Conservation (phyloP, 2,888 invertebrate genomes). For the Stenchaetothrips biformis region DNA sequence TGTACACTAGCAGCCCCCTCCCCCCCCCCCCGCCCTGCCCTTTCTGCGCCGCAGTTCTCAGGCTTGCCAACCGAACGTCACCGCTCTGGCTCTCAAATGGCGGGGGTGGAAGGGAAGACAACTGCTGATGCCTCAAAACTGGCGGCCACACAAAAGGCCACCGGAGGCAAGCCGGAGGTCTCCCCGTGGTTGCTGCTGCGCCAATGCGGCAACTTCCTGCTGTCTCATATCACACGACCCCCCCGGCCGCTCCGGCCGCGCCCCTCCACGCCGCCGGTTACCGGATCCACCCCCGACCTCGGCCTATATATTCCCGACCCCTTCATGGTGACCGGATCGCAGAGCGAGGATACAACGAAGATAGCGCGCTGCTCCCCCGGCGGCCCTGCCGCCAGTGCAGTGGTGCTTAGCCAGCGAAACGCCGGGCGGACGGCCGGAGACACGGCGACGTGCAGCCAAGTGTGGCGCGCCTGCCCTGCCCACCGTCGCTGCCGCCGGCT, state of each 20-base stretch:
- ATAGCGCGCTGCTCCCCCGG: background rate
- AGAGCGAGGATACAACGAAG: background rate
- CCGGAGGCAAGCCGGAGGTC: background rate
- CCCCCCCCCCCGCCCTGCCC: too few relatives aligned
- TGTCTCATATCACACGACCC: background rate
- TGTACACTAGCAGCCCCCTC: too few relatives aligned
- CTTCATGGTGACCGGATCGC: background rate
- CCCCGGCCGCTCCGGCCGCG: background rate
- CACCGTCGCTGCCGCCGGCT: background rate
- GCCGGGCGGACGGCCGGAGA: background rate
- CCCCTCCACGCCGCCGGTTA: background rate
- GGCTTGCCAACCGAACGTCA: too few relatives aligned
- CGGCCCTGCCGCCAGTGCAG: background rate
- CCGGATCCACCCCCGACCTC: too few relatives aligned
- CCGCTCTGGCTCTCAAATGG: background rate
- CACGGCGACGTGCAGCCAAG: background rate
- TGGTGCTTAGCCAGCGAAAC: background rate
- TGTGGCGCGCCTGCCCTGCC: background rate
- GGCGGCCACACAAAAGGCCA: background rate
- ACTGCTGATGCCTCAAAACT: background rate
- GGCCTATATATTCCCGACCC: too few relatives aligned
- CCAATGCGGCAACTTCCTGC: conserved; percentile 21
- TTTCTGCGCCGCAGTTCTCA: too few relatives aligned
- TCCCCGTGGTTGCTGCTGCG: background rate
- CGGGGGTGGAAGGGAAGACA: background rate